Base-by-base conservation (phyloP, 1,140 invertebrate genomes). In the Apis cerana region DNA sequence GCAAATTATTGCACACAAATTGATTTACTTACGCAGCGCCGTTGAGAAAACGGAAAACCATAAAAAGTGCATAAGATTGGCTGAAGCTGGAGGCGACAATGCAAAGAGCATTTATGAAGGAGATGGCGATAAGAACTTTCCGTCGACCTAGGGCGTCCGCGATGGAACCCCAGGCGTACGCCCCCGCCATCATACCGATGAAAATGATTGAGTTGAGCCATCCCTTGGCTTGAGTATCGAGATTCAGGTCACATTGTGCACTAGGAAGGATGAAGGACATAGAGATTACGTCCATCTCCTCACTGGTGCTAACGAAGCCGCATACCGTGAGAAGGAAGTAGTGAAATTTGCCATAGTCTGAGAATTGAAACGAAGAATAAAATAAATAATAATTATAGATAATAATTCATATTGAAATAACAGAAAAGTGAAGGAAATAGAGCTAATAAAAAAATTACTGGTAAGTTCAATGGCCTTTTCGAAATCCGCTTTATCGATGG, bases 281-380 rank as follows among this genome's bases (percentile, higher is more conserved):
- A 70, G 98, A 98, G 89, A 98, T 98, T 93, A 99, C 97, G 94
- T 99, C 98, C 96, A 99, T 98, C 94, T 98, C 98, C 95, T 99
- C 98, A 92, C 97, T 98, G 65, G 98, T 98, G 94, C 98, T 98
- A 89, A 98, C 98, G 94, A 98, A 97, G 79, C 98, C 98, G 94
- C 98, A 98, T 90, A 98, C 96, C 90, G 97, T 95, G 94, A 99
- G 94, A 90, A 98, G 95, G 89, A 97, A 95, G 92, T 97, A 98
- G 92, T 99, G 98, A 94, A 99, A 99, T 93, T 96, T 96, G 89
- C 98, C 98, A 97, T 98, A 98, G 90, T 97, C 98, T 96, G 95
- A 72, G 23, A 43, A 79, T 62, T 43, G 69, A 7, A 48, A 33
- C 11, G 8, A n/a, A 7, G 10, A 58, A 13, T 23, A 33, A 33